Base-by-base conservation (phyloP, 2,888 invertebrate species). In the Myopa tessellatipennis region DNA sequence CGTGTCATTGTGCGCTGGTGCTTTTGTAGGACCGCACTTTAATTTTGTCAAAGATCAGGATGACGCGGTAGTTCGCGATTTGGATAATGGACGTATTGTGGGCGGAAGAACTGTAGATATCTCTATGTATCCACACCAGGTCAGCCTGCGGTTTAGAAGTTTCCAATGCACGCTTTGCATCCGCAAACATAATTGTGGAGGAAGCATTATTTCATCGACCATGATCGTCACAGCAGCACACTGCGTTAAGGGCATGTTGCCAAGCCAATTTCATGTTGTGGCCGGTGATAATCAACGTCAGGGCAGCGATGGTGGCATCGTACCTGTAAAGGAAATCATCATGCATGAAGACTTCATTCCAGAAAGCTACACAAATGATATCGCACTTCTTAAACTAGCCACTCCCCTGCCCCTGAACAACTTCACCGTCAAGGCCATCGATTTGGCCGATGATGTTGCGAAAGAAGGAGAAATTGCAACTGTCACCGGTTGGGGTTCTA, bases 271-370 rank as follows among this genome's bases (percentile, higher is more conserved):
- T 14, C 81, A 83, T 77, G 83, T 93, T 10, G 90, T 92, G 0
- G 92, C 90, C 3, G 93, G 92, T 0, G 90, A 92, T 0, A 90
- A 90, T 1, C 87, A 85, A 4, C 90, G 87, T 67, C 84, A 87
- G 1, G 77, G 82, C 0, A 91, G 89, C 0, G 85, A 86, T 75
- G 93, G 93, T 3, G 78, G 83, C 7, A 36, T 92, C 0, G 89
- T 91, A 4, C 87, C 89, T 52, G 90, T 92, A 0, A 88, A 89
- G 0, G 88, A 89, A 58, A 82, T 26, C 26, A 26, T 26, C 26
- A 26, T 26, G 26, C 26, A 26, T 26, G 26, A 26, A 26, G 26
- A 26, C 26, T 26, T 26, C 26, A 26, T 26, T 26, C 26, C 26
- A 26, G 26, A 26, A 26, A 26, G 26, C 26, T 26, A 26, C 26